Evolutionary conservation across 2,888 invertebrate genomes (phyloP), one percentile per base, ranked within the genome.

Genomic region (Pandemis corylana): DNA sequence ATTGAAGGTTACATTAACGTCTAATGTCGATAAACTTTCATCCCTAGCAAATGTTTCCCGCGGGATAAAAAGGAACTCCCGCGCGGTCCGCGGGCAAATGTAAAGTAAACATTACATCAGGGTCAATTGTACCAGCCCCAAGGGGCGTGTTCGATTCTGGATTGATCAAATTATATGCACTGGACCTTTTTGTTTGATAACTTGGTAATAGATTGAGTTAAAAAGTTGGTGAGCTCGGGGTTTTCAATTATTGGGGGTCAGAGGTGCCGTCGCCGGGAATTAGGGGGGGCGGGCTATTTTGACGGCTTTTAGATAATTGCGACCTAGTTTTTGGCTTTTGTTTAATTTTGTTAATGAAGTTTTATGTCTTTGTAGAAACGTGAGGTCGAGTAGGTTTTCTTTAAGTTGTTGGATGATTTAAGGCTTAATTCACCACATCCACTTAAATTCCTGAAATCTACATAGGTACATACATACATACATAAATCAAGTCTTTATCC

Each of bases 121-220:
- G 36, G n/a, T 7, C 53, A 53, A 73, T 59, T 12, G 2, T 36
- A 53, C 1, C 12, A 12, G 74, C 61, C 66, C 65, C 65, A 74
- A 66, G 61, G 15, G 51, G 69, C 51, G 5, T 41, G 63, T 61
- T 56, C 66, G 69, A 74, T 74, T 74, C 66, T 4, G n/a, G 69
- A 74, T 72, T 76, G 75, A 77, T 76, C 76, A 70, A 76, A 76
- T 77, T 77, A 77, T 77, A 77, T 77, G 77, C 77, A 77, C 15
- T 46, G 73, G 74, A 76, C 77, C 77, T 77, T 77, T 77, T 77
- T 77, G 76, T 77, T 77, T 76, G 63, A 64, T 70, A 77, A 77
- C 75, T 77, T 67, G n/a, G 56, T 76, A 77, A 77, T 76, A 73
- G 77, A 76, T 76, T 72, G 72, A 76, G 77, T 77, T 76, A 77